phyloP scores from a whole-genome alignment of 2,888 invertebrate genomes.

The Apodemia mormo region DNA sequence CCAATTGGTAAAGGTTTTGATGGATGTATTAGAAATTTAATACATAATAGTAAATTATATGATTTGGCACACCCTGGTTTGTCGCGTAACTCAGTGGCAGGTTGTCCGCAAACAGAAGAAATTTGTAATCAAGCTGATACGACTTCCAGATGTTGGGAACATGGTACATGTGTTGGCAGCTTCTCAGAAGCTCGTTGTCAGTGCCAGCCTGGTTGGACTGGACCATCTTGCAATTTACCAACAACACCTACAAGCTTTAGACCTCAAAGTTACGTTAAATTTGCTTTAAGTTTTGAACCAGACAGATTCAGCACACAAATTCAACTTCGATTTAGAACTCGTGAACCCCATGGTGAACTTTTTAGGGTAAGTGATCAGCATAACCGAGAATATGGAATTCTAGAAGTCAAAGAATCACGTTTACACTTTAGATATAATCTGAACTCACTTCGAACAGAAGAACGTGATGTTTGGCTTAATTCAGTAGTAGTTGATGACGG shows the following conservation, averaged over 20 bases:
- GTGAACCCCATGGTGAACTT: constrained; percentile 95
- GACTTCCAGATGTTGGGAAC: constrained; percentile 93
- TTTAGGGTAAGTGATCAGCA: constrained; percentile 97
- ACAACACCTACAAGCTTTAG: constrained; percentile 96
- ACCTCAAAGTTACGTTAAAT: constrained; percentile 97
- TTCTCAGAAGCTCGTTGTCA: constrained; percentile 94
- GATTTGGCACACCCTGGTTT: constrained; percentile 97
- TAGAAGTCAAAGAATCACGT: constrained; percentile 94
- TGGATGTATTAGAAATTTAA: constrained; percentile 97
- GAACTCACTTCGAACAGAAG: constrained; percentile 94
- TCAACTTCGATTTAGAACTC: constrained; percentile 95
- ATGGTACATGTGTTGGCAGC: constrained; percentile 96
- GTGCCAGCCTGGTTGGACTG: constrained; percentile 97
- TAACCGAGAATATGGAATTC: constrained; percentile 95
- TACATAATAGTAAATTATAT: constrained; percentile 97
- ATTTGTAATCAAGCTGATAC: constrained; percentile 93
- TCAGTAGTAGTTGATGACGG: constrained; percentile 96
- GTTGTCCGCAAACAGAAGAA: constrained; percentile 96
- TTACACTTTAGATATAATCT: constrained; percentile 96
- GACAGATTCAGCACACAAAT: constrained; percentile 96
- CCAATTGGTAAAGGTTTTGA: constrained; percentile 95
- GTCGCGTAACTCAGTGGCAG: constrained; percentile 91
- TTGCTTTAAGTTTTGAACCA: constrained; percentile 96
- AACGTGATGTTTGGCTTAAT: constrained; percentile 94
- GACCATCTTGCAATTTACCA: constrained; percentile 91